Percentiles rank a stretch among this genome's conserved stretches.
phyloP scores from a whole-genome alignment of 2,888 invertebrate genomes.

The Corbicula japonica region DNA sequence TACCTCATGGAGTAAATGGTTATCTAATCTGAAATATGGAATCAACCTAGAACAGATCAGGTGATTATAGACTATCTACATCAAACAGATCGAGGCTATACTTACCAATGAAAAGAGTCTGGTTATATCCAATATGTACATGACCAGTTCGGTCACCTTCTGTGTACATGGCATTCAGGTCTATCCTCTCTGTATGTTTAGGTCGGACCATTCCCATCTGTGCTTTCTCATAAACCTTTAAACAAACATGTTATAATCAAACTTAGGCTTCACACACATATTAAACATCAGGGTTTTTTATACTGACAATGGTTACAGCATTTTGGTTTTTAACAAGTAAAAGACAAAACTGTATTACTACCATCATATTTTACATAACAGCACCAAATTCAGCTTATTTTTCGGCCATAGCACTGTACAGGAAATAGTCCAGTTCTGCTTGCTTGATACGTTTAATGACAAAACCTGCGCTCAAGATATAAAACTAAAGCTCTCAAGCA shows the following conservation, averaged over 20 bases:
- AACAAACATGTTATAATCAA: neutral
- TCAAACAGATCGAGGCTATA: too few relatives aligned
- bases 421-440: too few relatives aligned
- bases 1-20: too few relatives aligned
- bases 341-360: neutral
- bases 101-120: slow-evolving; percentile 71
- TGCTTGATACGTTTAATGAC: too few relatives aligned
- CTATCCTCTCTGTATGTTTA: slow-evolving; percentile 50
- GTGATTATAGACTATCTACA: too few relatives aligned
- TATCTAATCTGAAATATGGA: too few relatives aligned
- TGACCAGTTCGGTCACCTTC: slow-evolving; percentile 75
- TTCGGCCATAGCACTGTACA: too few relatives aligned
- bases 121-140: slow-evolving; percentile 76
- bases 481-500: too few relatives aligned
- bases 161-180: slow-evolving; percentile 62
- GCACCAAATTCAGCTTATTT: too few relatives aligned
- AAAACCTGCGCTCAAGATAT: too few relatives aligned
- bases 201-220: slow-evolving; percentile 57
- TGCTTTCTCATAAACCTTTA: slow-evolving; percentile 57
- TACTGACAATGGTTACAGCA: neutral
- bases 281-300: neutral
- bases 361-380: too few relatives aligned
- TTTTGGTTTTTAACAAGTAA: neutral
- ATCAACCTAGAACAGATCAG: too few relatives aligned
- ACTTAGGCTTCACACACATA: neutral